phyloP scores from a whole-genome alignment of 2,113 vertebrate species.

The Onychostruthus taczanowskii region DNA sequence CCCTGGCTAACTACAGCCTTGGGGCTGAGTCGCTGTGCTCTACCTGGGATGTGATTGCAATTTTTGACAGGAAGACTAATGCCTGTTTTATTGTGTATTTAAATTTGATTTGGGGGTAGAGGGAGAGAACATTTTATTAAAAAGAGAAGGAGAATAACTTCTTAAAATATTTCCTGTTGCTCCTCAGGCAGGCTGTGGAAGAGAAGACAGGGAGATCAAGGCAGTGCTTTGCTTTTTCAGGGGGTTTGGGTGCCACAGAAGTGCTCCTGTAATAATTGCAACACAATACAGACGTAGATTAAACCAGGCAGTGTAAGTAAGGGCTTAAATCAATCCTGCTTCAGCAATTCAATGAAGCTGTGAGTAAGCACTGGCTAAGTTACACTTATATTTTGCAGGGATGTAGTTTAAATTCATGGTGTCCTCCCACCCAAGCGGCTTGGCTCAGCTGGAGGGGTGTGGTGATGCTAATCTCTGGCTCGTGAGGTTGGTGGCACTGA shows the following conservation, averaged over 20 bases:
- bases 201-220: neutral
- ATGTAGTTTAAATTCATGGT: neutral
- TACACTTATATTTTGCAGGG: neutral
- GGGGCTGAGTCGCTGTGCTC: neutral
- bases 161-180: slow-evolving; percentile 20
- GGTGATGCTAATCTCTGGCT: neutral
- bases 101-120: slow-evolving; percentile 56
- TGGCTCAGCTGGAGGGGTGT: too few species aligned
- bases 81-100: slow-evolving; percentile 53
- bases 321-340: neutral
- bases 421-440: neutral
- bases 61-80: slow-evolving; percentile 58
- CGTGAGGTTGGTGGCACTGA: neutral
- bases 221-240: neutral
- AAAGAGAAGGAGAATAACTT: slow-evolving; percentile 16
- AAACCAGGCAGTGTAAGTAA: neutral
- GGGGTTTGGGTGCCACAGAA: neutral
- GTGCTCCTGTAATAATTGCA: neutral
- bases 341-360: neutral
- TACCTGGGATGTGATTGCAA: slow-evolving; percentile 28
- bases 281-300: neutral
- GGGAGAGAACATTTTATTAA: slow-evolving; percentile 40
- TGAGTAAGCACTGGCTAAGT: neutral
- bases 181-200: neutral
- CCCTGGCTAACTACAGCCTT: slow-evolving; percentile 17